These are phyloP conservation scores for Tetragnatha versicolor DNA, from an alignment of 1,140 invertebrate species.

Conservation along the genomic window DNA sequence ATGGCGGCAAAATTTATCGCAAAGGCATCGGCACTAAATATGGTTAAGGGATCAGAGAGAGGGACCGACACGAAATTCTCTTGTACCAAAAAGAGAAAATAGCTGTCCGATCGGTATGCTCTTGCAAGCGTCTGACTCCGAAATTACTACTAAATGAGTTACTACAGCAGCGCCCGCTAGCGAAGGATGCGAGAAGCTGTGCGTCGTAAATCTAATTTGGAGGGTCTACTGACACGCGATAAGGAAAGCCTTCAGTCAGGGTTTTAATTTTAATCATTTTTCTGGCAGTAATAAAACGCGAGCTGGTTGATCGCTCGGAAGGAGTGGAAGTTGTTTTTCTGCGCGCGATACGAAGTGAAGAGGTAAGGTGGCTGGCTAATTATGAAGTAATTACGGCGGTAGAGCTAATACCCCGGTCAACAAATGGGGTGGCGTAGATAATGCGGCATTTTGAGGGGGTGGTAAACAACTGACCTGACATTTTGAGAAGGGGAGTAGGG, in stretches of 20 bases:
- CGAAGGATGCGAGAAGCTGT: neutral
- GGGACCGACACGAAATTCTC: too few relatives aligned
- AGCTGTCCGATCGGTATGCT: too few relatives aligned
- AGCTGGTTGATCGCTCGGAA: constrained; percentile 38
- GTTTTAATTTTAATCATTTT: constrained; percentile 51
- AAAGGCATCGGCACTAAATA: too few relatives aligned
- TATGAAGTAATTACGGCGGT: constrained; percentile 25
- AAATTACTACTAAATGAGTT: constrained; percentile 45
- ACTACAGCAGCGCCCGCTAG: constrained; percentile 30
- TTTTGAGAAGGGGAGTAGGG: too few relatives aligned
- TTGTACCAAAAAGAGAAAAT: too few relatives aligned
- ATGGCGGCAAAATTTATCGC: too few relatives aligned
- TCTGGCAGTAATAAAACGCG: constrained; percentile 24
- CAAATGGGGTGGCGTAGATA: constrained; percentile 27
- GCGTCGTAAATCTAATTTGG: constrained; percentile 41
- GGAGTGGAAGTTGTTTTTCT: too few relatives aligned
- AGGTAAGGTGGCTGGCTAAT: neutral
- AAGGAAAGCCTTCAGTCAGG: too few relatives aligned
- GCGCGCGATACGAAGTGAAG: neutral
- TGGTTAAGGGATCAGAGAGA: too few relatives aligned
- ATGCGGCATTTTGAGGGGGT: constrained; percentile 23
- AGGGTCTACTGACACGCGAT: constrained; percentile 14
- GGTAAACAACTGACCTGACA: constrained; percentile 17
- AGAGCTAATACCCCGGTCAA: constrained; percentile 25
- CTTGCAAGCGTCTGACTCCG: too few relatives aligned